phyloP scores from a whole-genome alignment of 2,797 vertebrate species.

The Neopelma chrysocephalum region DNA sequence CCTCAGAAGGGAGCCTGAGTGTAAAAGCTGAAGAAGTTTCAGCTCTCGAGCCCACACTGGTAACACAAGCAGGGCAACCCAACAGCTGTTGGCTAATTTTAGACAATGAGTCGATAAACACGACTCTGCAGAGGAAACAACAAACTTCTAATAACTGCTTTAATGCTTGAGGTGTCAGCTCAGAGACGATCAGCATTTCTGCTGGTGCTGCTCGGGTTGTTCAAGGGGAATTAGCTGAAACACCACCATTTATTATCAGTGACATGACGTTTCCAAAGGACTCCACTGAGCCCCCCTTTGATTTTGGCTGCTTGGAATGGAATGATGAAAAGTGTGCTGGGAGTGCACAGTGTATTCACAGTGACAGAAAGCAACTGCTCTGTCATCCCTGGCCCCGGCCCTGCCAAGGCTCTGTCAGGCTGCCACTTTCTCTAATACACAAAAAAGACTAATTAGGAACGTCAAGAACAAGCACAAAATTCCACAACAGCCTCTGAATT shows the following conservation, averaged over 20 bases:
- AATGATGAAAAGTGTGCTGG: not conserved
- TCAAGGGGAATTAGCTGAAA: not conserved
- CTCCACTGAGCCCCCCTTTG: not conserved
- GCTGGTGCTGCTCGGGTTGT: not conserved
- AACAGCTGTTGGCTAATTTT: not conserved
- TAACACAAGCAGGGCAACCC: not conserved
- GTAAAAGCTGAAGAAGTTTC: not conserved
- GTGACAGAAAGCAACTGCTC: not conserved
- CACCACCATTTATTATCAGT: rapidly evolving
- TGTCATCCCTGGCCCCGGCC: not conserved
- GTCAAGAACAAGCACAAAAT: not conserved
- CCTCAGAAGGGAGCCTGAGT: not conserved
- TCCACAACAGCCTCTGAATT: not conserved
- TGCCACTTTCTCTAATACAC: not conserved
- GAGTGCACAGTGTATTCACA: not conserved
- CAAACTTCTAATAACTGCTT: not conserved
- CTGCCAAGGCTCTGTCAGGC: not conserved
- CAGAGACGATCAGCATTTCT: not conserved
- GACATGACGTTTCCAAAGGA: not conserved
- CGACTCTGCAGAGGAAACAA: not conserved
- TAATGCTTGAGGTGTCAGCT: not conserved
- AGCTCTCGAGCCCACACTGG: not conserved
- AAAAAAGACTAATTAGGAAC: not conserved
- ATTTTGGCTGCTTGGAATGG: not conserved
- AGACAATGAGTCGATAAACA: not conserved